These are phyloP conservation scores for Mus pahari DNA, from an alignment of 2,113 vertebrate species.

Conservation along the genomic window DNA sequence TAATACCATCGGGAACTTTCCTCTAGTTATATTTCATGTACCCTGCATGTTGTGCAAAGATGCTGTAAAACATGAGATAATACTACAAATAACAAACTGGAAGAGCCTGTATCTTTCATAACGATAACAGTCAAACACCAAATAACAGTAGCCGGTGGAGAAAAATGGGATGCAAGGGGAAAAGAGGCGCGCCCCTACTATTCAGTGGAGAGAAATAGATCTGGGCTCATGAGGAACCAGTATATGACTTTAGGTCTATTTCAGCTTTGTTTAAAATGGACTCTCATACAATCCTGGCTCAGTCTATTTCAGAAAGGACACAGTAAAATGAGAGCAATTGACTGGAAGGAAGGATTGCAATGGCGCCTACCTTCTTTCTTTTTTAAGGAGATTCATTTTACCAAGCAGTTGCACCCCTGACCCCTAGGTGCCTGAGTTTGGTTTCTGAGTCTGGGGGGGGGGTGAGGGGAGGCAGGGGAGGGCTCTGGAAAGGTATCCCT, in stretches of 20 bases:
- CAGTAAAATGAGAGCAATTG: conserved; percentile 73
- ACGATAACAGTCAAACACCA: conserved; percentile 94
- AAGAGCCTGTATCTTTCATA: conserved; percentile 95
- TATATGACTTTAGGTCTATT: conserved; percentile 68
- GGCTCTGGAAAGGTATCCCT: neutral
- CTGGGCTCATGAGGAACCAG: neutral
- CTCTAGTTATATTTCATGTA: conserved; percentile 93
- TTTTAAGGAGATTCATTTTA: conserved; percentile 75
- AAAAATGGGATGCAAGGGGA: conserved; percentile 88
- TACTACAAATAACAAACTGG: conserved; percentile 93
- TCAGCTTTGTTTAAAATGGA: conserved; percentile 83
- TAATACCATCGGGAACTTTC: conserved; percentile 91
- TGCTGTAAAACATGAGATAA: conserved; percentile 94
- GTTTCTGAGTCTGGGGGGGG: conserved; percentile 68
- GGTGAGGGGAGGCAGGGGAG: too few species aligned
- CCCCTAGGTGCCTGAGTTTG: conserved; percentile 77
- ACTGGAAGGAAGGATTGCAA: conserved; percentile 68
- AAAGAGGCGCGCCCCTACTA: conserved; percentile 67
- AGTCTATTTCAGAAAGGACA: conserved; percentile 76
- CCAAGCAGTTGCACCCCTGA: conserved; percentile 82
- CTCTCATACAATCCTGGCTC: conserved; percentile 70
- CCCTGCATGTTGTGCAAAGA: conserved; percentile 86
- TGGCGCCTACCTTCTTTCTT: conserved; percentile 78
- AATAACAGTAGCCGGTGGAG: conserved; percentile 92
- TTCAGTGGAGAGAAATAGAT: conserved; percentile 11